Evolutionary conservation across 2,113 vertebrate species (phyloP).

Genomic region (Mormyrus iriodes): DNA sequence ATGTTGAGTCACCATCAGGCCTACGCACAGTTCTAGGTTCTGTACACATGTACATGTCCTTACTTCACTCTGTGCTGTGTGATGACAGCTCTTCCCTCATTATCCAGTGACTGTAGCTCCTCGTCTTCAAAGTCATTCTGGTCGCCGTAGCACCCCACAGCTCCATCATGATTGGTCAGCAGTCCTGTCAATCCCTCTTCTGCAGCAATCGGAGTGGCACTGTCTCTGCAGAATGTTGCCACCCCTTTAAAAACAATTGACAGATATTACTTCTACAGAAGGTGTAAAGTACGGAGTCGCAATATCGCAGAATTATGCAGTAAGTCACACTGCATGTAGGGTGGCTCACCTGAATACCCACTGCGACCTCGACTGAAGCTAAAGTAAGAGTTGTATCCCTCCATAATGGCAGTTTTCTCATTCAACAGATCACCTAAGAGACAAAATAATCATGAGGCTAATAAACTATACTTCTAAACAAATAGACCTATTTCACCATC

Average conservation of each 20-base stretch:
- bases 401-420: slow-evolving; percentile 72
- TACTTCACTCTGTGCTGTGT: slow-evolving; percentile 73
- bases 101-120: slow-evolving; percentile 73
- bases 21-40: background rate
- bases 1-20: background rate
- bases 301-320: background rate
- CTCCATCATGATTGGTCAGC: slow-evolving; percentile 56
- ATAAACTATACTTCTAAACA: background rate
- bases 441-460: background rate
- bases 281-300: background rate
- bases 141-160: slow-evolving; percentile 70
- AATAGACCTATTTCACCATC: background rate
- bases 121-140: slow-evolving; percentile 64
- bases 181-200: slow-evolving; percentile 80
- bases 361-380: slow-evolving; percentile 76
- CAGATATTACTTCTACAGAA: background rate
- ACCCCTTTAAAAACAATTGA: slow-evolving; percentile 58
- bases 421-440: slow-evolving; percentile 72
- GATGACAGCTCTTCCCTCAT: slow-evolving; percentile 73
- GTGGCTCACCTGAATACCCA: slow-evolving; percentile 75
- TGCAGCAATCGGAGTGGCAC: slow-evolving; percentile 67
- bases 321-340: background rate
- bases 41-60: slow-evolving; percentile 10
- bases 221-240: slow-evolving; percentile 76
- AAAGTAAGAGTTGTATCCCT: slow-evolving; percentile 82